Percentiles rank a stretch among this genome's conserved stretches.
These are phyloP conservation scores for Rhinella marina DNA, from an alignment of 2,797 vertebrate genomes.

Conservation along the genomic window DNA sequence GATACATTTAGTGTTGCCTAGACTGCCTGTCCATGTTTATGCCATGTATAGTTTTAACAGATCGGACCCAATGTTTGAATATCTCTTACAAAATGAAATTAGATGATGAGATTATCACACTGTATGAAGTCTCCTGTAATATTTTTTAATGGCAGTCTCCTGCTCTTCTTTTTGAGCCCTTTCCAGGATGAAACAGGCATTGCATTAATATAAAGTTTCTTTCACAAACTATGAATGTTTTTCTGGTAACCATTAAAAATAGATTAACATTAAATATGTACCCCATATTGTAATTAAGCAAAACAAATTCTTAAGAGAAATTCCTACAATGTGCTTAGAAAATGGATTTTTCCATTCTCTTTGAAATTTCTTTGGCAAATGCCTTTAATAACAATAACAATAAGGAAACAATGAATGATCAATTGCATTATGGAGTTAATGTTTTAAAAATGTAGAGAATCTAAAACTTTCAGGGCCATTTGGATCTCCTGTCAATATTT, in stretches of 20 bases:
- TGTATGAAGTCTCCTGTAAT: background rate
- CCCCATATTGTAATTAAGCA: background rate
- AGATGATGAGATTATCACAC: background rate
- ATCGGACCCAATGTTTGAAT: too few relatives aligned
- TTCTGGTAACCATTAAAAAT: constrained; percentile 8
- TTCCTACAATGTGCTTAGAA: background rate
- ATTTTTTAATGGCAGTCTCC: too few relatives aligned
- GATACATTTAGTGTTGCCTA: too few relatives aligned
- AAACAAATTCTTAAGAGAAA: background rate
- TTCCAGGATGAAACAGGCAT: background rate
- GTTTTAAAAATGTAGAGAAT: background rate
- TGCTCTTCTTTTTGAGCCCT: background rate
- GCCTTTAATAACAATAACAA: background rate
- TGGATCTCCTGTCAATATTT: background rate
- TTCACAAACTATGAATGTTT: background rate
- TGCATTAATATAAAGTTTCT: background rate
- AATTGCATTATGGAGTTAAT: constrained; percentile 9
- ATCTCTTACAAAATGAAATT: background rate
- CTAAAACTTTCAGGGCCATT: background rate
- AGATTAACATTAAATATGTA: background rate
- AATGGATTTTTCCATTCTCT: background rate
- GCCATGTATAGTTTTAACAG: too few relatives aligned
- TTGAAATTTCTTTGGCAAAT: background rate
- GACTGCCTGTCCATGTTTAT: too few relatives aligned
- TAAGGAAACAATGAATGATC: background rate